These are phyloP conservation scores for Caenorhabditis imperialis DNA, from an alignment of 2,888 invertebrate genomes.

Conservation along the genomic window DNA sequence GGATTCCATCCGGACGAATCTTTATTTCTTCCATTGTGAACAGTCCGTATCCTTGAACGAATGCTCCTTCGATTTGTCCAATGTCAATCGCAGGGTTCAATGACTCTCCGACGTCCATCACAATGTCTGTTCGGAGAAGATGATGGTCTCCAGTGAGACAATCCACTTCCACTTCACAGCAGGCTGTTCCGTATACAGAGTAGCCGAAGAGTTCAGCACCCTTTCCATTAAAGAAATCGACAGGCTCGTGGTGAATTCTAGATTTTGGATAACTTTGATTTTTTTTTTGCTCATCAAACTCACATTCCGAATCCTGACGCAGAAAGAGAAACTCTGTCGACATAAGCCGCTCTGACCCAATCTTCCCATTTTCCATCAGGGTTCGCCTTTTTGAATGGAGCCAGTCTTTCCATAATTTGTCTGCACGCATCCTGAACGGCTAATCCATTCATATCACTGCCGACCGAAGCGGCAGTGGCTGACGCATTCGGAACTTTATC, in stretches of 20 bases:
- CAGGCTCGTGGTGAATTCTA: slow-evolving; percentile 70
- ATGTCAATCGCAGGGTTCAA: slow-evolving; percentile 96
- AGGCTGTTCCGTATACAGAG: slow-evolving; percentile 89
- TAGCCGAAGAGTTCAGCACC: slow-evolving; percentile 87
- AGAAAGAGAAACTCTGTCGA: slow-evolving; percentile 86
- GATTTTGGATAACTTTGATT: background rate
- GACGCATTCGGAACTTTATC: slow-evolving; percentile 92
- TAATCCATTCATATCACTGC: slow-evolving; percentile 92
- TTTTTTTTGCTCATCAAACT: slow-evolving; percentile 16
- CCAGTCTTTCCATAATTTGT: slow-evolving; percentile 84
- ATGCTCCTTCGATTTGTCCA: slow-evolving; percentile 95
- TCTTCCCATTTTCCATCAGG: slow-evolving; percentile 89
- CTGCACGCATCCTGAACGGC: slow-evolving; percentile 88
- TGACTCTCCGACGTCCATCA: slow-evolving; percentile 96
- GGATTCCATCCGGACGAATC: slow-evolving; percentile 82
- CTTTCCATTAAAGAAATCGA: slow-evolving; percentile 79
- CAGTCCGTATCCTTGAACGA: slow-evolving; percentile 93
- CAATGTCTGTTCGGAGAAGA: slow-evolving; percentile 90
- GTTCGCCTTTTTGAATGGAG: slow-evolving; percentile 85
- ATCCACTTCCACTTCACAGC: slow-evolving; percentile 92
- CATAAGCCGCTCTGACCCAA: slow-evolving; percentile 87
- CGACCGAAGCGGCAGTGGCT: slow-evolving; percentile 89
- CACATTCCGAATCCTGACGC: slow-evolving; percentile 86
- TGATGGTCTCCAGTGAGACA: slow-evolving; percentile 94
- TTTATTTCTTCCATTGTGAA: slow-evolving; percentile 91